Evolutionary conservation across 2,797 vertebrate species (phyloP).

Genomic region (Muraenolepis orangiensis): DNA sequence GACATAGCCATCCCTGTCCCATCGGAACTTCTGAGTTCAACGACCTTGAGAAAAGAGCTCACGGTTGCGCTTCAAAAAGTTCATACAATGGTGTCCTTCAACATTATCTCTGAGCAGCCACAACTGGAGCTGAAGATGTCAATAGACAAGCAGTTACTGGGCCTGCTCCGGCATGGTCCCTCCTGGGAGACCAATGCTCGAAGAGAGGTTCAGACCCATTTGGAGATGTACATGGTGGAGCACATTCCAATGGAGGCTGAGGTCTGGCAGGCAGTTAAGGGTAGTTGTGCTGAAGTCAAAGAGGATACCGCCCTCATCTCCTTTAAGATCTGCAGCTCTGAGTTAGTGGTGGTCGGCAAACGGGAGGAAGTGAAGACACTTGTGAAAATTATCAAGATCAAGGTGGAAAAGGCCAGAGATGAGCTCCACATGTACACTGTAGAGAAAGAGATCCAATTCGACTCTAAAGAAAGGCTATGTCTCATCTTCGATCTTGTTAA

Average conservation of each 20-base stretch:
- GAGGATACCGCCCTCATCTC: conserved; percentile 20
- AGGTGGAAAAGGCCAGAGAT: conserved; percentile 25
- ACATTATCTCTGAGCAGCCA: conserved; percentile 4
- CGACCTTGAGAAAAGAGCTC: conserved; percentile 29
- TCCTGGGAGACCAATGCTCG: conserved; percentile 39
- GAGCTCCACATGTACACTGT: conserved; percentile 44
- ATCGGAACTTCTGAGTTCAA: conserved; percentile 17
- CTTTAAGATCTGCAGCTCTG: conserved; percentile 21
- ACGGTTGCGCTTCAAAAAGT: conserved; percentile 22
- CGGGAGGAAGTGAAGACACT: conserved; percentile 20
- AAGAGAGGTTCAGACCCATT: conserved; percentile 27
- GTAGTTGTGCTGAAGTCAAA: conserved; percentile 8
- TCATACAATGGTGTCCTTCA: conserved; percentile 32
- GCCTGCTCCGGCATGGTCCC: conserved; percentile 34
- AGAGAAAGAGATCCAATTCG: conserved; percentile 36
- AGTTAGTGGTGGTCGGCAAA: conserved; percentile 41
- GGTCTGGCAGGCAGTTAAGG: conserved; percentile 44
- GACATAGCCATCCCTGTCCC: conserved; percentile 30
- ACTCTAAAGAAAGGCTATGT: conserved; percentile 38
- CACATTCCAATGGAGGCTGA: conserved; percentile 30
- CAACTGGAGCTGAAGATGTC: conserved; percentile 37
- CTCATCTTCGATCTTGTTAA: conserved; percentile 36
- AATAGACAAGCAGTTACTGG: conserved; percentile 38
- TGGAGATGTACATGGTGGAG: conserved; percentile 27
- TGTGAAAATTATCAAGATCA: conserved; percentile 22